These are phyloP conservation scores for Parascotia fuliginaria DNA, from an alignment of 2,888 invertebrate genomes.

Conservation along the genomic window DNA sequence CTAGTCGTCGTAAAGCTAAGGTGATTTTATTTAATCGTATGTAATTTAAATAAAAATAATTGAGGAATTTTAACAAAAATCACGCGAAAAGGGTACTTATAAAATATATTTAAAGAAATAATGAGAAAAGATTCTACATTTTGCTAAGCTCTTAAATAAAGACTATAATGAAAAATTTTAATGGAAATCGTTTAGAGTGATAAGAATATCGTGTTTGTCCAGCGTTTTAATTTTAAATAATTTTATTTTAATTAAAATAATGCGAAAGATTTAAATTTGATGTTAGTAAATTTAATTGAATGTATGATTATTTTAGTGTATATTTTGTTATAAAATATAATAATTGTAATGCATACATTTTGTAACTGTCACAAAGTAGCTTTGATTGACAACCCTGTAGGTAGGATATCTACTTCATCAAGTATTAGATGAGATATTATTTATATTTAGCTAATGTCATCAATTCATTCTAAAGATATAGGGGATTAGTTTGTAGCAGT, in stretches of 20 bases:
- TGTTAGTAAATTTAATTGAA: background rate
- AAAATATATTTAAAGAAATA: slow-evolving; percentile 49
- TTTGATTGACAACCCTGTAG: slow-evolving; percentile 4
- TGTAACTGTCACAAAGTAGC: background rate
- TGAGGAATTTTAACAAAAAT: slow-evolving; percentile 58
- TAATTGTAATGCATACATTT: background rate
- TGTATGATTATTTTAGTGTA: background rate
- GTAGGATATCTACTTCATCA: no score
- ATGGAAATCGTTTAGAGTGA: slow-evolving; percentile 30
- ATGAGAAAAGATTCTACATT: slow-evolving; percentile 54
- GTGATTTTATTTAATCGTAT: slow-evolving; percentile 45
- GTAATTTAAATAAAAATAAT: slow-evolving; percentile 31
- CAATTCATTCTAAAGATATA: no score
- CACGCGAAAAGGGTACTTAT: slow-evolving; percentile 66
- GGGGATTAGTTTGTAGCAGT: no score
- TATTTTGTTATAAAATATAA: background rate
- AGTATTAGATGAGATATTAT: no score
- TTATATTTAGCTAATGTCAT: no score
- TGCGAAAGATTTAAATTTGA: slow-evolving; percentile 36
- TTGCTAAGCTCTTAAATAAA: slow-evolving; percentile 60
- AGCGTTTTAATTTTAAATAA: background rate
- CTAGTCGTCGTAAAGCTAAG: slow-evolving; percentile 41
- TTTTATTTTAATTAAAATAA: background rate
- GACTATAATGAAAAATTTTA: slow-evolving; percentile 44
- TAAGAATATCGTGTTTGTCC: slow-evolving; percentile 34